These are phyloP conservation scores for Amphimallon solstitiale DNA, from an alignment of 2,888 invertebrate genomes.

Conservation along the genomic window DNA sequence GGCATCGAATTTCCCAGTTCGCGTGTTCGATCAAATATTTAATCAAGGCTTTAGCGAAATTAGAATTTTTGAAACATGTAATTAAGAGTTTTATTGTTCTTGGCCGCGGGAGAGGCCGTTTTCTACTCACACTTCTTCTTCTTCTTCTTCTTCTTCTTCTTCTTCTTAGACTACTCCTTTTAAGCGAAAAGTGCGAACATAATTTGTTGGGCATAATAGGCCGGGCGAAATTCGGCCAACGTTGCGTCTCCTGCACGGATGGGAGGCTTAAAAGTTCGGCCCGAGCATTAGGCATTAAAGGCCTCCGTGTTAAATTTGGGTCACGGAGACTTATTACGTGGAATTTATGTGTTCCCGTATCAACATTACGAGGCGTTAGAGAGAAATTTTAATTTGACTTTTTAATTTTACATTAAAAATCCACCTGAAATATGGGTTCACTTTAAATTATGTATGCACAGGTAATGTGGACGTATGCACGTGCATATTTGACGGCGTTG, in stretches of 20 bases:
- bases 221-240: slow-evolving; percentile 14
- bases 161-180: too few species aligned
- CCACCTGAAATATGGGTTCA: slow-evolving; percentile 7
- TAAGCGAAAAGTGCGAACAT: slow-evolving; percentile 29
- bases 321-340: slow-evolving; percentile 24
- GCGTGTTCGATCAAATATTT: slow-evolving; percentile 24
- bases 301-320: slow-evolving; percentile 18
- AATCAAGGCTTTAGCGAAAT: slow-evolving; percentile 25
- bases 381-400: slow-evolving; percentile 24
- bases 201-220: slow-evolving; percentile 29
- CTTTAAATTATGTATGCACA: slow-evolving; percentile 5
- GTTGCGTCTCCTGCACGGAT: neutral
- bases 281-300: slow-evolving; percentile 24
- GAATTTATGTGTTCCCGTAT: slow-evolving; percentile 29
- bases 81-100: slow-evolving; percentile 29
- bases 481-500: neutral
- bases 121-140: too few species aligned
- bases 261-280: slow-evolving; percentile 28
- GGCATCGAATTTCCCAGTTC: slow-evolving; percentile 10
- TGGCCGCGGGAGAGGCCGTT: neutral
- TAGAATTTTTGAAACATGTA: slow-evolving; percentile 27
- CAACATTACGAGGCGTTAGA: slow-evolving; percentile 21
- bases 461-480: neutral
- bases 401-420: slow-evolving; percentile 29
- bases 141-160: too few species aligned